Conservation (phyloP, 1,140 invertebrate genomes). For the Littorina saxatilis region DNA sequence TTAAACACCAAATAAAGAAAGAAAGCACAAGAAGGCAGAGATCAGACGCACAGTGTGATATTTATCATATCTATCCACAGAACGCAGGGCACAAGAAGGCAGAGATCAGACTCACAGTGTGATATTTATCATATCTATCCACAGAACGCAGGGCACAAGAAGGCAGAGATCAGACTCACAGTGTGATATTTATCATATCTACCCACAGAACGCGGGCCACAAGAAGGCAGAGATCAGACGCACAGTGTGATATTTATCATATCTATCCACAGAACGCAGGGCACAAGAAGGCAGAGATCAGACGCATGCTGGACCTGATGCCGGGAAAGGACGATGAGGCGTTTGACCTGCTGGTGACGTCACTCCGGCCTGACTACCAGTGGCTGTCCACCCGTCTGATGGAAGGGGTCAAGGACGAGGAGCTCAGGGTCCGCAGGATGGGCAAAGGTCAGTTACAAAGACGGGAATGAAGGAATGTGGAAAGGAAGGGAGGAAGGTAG, state of each 20-base stretch:
- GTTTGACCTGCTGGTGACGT: conserved; percentile 46
- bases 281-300: conserved; percentile 25
- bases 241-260: no score
- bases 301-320: conserved; percentile 47
- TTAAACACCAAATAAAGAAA: no score
- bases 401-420: conserved; percentile 44
- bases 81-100: no score
- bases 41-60: no score
- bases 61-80: no score
- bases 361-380: conserved; percentile 46
- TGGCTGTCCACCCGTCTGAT: conserved; percentile 47
- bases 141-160: no score
- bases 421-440: conserved; percentile 21
- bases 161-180: no score
- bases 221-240: conserved; percentile 18
- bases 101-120: no score
- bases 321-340: conserved; percentile 47
- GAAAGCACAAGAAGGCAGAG: no score
- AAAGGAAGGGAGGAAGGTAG: neutral
- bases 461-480: neutral
- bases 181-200: no score
- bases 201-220: no score
- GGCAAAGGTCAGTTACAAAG: conserved; percentile 21
- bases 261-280: neutral
- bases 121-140: no score